Base-by-base conservation (phyloP, 2,797 vertebrate species). In the Cetoscarus ocellatus region DNA sequence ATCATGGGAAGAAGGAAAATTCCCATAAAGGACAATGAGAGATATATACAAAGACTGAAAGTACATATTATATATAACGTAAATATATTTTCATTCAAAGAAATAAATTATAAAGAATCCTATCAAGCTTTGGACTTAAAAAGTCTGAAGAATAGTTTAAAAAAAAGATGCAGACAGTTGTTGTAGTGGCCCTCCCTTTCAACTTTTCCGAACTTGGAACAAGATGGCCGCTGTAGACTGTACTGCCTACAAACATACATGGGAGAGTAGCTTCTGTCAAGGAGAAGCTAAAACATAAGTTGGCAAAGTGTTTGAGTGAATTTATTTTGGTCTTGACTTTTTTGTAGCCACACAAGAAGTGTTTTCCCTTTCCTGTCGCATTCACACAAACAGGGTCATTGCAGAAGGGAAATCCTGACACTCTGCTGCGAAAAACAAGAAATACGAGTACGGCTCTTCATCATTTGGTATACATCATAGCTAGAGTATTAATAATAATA, bases 21-120 rank as follows among this genome's bases (percentile, higher is more conserved):
- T 73, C 68, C 74, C 18, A 18, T 70, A 70, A 85, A 81, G 84
- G 84, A 90, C 85, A 74, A 84, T n/a, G 77, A 75, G 61, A 62
- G 76, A 80, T 84, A 74, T 72, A 74, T 78, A 67, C 5, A 75
- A 84, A 71, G 75, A 93, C 88, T 49, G 83, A 93, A 92, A 88
- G 81, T 89, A 92, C 91, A 94, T 91, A 92, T 85, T 89, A 94
- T 94, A 95, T 95, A 94, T 93, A 92, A 75, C 84, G 85, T 92
- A 94, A 93, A 94, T 95, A 94, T 95, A 95, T 95, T 95, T 95
- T 95, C 94, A 94, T 93, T 93, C 91, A 92, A 92, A 94, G 88
- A 93, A 94, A 93, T 94, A 93, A 95, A 95, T 94, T 95, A 94
- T 94, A 91, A 92, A 91, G 87, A 94, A 90, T 93, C 92, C 94